Base-by-base conservation (phyloP, 2,113 vertebrate genomes). In the Nasalis larvatus region DNA sequence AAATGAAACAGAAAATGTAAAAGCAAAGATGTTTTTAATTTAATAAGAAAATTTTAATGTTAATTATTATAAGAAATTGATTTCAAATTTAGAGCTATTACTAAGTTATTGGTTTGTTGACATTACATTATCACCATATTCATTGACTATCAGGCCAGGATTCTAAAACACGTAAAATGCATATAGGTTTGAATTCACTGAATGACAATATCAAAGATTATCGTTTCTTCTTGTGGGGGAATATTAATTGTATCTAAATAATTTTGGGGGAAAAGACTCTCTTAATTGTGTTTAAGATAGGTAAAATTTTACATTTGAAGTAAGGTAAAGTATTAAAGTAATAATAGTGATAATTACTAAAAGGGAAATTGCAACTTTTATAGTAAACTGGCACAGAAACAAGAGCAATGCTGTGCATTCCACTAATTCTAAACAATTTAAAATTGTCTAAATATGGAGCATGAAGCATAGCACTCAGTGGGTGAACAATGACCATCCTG, bases 171-270 rank as follows among this genome's bases (percentile, higher is more conserved):
- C 69, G 12, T 14, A 93, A 21, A 82, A 96, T n/a, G 56, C 23
- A 21, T 23, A 66, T 11, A 93, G 1, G 3, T 76, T 85, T 94
- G 4, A 89, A 49, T 82, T 60, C 2, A 68, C 20, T 54, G 12
- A 1, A 7, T 87, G 9, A 42, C 40, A 92, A 60, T 76, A 56
- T 12, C 35, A 13, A 30, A 83, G n/a, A 86, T 69, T 91, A 40
- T 20, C 6, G 21, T 58, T 89, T 76, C 2, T 71, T 23, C 27
- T 92, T 71, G 8, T 58, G 6, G 1, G 88, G 4, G 4, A 49
- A 52, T 42, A 89, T 96, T 82, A 93, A 74, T 42, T 74, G 3
- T 80, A 8, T 58, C 23, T 89, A 96, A 91, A 58, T 85, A 83
- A 80, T n/a, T 84, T 92, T 7, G 7, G 8, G 8, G 37, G 32